Conservation (phyloP, 92 coral and sea anemone species). For the Pocillopora grandis region DNA sequence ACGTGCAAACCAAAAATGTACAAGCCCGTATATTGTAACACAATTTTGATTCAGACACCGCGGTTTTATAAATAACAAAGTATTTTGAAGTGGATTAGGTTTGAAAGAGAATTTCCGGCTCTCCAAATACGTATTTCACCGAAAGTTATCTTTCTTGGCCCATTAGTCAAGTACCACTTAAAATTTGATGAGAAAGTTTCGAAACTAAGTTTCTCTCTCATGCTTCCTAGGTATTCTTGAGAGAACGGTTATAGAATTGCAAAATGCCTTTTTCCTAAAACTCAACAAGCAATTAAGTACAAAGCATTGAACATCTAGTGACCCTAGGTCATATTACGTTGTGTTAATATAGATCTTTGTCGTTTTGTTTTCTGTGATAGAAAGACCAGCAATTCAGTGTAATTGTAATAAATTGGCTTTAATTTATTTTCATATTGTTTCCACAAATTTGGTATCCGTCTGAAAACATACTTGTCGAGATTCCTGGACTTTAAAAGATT, state of each 20-base stretch:
- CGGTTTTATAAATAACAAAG: neutral
- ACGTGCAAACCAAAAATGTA: neutral
- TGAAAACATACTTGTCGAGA: neutral
- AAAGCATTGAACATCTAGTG: neutral
- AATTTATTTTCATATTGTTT: neutral
- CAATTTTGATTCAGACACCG: neutral
- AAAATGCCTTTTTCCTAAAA: neutral
- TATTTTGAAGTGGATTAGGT: neutral
- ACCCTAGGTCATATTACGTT: neutral
- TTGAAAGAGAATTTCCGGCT: constrained; percentile 7
- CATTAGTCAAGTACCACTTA: neutral
- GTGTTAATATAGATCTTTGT: neutral
- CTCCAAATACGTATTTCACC: too few species aligned
- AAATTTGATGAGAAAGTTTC: neutral
- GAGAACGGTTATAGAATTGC: neutral
- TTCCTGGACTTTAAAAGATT: neutral
- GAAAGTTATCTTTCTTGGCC: too few species aligned
- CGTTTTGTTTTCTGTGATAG: too few species aligned
- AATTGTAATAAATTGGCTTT: constrained; percentile 8
- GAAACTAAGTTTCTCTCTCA: neutral
- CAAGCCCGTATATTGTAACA: neutral
- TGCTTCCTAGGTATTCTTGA: neutral
- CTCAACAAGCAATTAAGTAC: neutral
- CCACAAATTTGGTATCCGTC: neutral
- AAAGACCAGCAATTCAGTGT: neutral